Evolutionary conservation across 2,113 vertebrate species (phyloP).

Genomic region (Natator depressus): DNA sequence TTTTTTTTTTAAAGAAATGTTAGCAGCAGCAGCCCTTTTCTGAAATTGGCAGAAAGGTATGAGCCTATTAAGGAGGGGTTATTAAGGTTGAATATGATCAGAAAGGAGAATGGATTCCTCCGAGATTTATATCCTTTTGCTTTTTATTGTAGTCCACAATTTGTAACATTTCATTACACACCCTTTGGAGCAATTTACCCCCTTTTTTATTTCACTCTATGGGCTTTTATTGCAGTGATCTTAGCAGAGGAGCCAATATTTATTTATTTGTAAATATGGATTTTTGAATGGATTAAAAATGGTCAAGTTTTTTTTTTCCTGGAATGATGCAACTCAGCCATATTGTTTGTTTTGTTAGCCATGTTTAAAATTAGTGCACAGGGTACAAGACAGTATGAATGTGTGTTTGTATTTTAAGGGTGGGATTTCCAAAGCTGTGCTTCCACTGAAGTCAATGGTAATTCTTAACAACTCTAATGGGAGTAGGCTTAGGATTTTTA

Average conservation of each 20-base stretch:
- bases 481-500: neutral
- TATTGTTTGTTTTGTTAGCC: neutral
- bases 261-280: neutral
- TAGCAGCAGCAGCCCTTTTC: conserved; percentile 37
- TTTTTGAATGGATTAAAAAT: neutral
- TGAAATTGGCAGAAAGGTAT: conserved; percentile 40
- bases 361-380: conserved; percentile 14
- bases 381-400: neutral
- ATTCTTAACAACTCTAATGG: neutral
- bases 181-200: neutral
- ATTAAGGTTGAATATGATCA: conserved; percentile 53
- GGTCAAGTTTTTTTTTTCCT: neutral
- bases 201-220: conserved; percentile 6
- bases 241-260: neutral
- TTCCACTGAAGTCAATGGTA: neutral
- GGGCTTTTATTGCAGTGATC: neutral
- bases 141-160: conserved; percentile 31
- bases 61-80: conserved; percentile 44
- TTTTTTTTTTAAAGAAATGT: conserved; percentile 15
- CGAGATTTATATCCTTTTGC: neutral
- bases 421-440: fast-evolving
- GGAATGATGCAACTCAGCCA: neutral
- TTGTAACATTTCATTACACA: conserved; percentile 38
- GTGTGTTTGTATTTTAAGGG: neutral
- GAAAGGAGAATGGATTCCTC: conserved; percentile 54